Percentiles rank a stretch among this genome's conserved stretches.
Evolutionary conservation across 2,113 vertebrate genomes (phyloP).

Genomic region (Cyanoramphus novaezelandiae): DNA sequence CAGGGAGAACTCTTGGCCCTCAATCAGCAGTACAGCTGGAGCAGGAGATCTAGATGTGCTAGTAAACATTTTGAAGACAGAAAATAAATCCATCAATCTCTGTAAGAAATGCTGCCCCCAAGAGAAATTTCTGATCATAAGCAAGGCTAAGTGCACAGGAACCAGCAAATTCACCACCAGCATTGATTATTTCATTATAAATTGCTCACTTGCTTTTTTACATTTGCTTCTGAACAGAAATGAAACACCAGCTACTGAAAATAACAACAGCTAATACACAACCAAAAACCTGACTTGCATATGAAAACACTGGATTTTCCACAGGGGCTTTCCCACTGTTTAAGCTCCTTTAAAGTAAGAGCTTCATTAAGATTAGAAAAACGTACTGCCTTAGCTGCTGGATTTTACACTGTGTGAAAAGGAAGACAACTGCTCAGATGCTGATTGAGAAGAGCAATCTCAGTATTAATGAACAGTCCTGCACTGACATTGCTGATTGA

Average conservation of each 20-base stretch:
- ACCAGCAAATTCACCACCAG: conserved; percentile 20
- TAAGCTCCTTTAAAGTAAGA: conserved; percentile 44
- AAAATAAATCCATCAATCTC: conserved; percentile 64
- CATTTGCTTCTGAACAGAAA: conserved; percentile 56
- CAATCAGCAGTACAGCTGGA: background rate
- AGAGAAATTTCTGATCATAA: conserved; percentile 66
- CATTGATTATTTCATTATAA: conserved; percentile 62
- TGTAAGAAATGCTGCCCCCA: conserved; percentile 65
- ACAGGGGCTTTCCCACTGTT: conserved; percentile 53
- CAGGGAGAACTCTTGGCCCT: background rate
- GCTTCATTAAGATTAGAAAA: conserved; percentile 36
- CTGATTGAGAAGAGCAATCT: background rate
- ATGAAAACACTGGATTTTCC: conserved; percentile 51
- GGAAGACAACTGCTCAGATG: background rate
- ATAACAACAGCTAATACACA: conserved; percentile 38
- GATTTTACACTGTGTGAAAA: background rate
- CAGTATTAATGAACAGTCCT: background rate
- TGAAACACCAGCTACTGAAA: conserved; percentile 49
- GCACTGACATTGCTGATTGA: background rate
- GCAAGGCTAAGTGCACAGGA: conserved; percentile 50
- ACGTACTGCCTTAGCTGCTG: background rate
- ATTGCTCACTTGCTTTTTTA: conserved; percentile 52
- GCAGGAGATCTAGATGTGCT: background rate
- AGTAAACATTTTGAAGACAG: conserved; percentile 32
- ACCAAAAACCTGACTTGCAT: conserved; percentile 54